Evolutionary conservation across 2,797 vertebrate species (phyloP).

Genomic region (Cuculus canorus): DNA sequence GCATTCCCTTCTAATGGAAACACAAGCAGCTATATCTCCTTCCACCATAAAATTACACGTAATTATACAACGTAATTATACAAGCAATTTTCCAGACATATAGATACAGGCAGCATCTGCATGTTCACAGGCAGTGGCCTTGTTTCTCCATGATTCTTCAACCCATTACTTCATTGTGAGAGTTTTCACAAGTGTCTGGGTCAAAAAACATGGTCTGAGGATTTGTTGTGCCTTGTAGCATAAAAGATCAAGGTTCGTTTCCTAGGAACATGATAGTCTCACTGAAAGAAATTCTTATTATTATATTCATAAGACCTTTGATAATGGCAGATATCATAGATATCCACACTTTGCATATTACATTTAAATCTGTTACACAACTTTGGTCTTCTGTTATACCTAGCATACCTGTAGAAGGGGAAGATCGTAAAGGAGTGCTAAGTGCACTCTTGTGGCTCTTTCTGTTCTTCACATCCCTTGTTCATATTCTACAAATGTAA

Average conservation of each 20-base stretch:
- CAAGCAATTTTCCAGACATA: background rate
- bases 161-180: background rate
- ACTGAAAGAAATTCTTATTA: background rate
- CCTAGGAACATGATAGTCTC: background rate
- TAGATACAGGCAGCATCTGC: background rate
- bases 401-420: background rate
- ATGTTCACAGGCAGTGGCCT: background rate
- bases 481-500: background rate
- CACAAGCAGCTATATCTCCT: background rate
- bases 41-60: background rate
- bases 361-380: background rate
- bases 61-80: background rate
- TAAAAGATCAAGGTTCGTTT: background rate
- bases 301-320: background rate
- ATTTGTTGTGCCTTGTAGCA: background rate
- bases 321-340: background rate
- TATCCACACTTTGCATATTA: background rate
- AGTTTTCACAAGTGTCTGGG: background rate
- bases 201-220: background rate
- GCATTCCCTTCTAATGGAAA: background rate
- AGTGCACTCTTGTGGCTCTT: background rate
- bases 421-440: background rate
- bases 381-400: background rate
- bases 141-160: background rate
- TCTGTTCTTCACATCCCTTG: background rate